Evolutionary conservation across 2,113 vertebrate species (phyloP).

Genomic region (Microtus pennsylvanicus): DNA sequence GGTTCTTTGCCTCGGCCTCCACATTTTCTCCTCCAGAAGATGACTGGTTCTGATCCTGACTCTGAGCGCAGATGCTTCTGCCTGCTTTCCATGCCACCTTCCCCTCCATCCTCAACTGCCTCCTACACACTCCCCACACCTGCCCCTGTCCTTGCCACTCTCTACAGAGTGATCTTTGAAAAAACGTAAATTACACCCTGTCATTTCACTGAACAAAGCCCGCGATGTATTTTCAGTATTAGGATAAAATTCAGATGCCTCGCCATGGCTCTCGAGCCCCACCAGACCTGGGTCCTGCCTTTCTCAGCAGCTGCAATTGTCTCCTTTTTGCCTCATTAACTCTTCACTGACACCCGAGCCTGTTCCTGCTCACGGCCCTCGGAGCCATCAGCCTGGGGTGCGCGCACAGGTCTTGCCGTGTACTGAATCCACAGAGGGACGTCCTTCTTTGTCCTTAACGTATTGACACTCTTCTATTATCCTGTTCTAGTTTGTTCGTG

Average conservation of each 20-base stretch:
- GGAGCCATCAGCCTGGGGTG: neutral
- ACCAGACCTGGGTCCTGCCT: neutral
- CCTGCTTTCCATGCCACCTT: neutral
- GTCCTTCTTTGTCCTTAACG: neutral
- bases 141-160: neutral
- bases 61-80: neutral
- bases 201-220: neutral
- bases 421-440: neutral
- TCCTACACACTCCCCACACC: neutral
- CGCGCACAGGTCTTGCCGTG: neutral
- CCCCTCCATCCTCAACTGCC: neutral
- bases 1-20: neutral
- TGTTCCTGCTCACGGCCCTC: fast-evolving
- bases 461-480: neutral
- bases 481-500: neutral
- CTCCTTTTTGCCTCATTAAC: neutral
- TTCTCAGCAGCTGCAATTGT: neutral
- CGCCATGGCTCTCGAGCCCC: neutral
- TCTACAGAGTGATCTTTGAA: neutral
- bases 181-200: neutral
- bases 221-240: neutral
- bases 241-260: neutral
- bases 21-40: neutral
- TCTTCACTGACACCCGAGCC: neutral
- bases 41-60: neutral